Conservation (phyloP, 2,797 vertebrate genomes). For the Thamnophis elegans region DNA sequence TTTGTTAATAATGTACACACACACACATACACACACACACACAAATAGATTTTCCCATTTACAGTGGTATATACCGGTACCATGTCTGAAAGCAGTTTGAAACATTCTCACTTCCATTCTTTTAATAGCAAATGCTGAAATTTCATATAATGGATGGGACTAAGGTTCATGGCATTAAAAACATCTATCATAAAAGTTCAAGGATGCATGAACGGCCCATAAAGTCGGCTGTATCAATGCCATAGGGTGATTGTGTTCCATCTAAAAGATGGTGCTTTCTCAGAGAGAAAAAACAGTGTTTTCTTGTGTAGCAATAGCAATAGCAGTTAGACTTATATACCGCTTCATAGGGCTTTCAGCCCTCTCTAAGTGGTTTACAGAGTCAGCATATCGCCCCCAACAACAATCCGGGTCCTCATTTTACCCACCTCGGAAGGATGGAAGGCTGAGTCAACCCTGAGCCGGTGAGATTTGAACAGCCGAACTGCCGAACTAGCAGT, state of each 20-base stretch:
- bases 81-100: slow-evolving; percentile 30
- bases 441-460: too few species aligned
- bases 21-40: too few species aligned
- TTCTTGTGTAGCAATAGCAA: too few species aligned
- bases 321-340: too few species aligned
- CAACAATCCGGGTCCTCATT: too few species aligned
- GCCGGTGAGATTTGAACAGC: too few species aligned
- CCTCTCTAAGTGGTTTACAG: too few species aligned
- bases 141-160: slow-evolving; percentile 61
- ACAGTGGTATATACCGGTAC: slow-evolving; percentile 22
- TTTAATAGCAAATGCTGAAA: slow-evolving; percentile 40
- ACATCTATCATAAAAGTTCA: slow-evolving; percentile 60
- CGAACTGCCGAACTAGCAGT: too few species aligned
- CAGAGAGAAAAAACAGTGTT: slow-evolving; percentile 35
- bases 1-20: slow-evolving; percentile 44
- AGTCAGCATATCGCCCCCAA: too few species aligned
- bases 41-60: slow-evolving; percentile 8
- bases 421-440: too few species aligned
- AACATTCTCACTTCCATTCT: slow-evolving; percentile 40
- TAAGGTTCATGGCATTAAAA: slow-evolving; percentile 64
- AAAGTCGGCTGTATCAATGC: slow-evolving; percentile 46
- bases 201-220: slow-evolving; percentile 50
- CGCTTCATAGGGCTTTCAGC: too few species aligned
- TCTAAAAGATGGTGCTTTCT: slow-evolving; percentile 23
- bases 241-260: slow-evolving; percentile 51